Evolutionary conservation across 2,113 vertebrate species (phyloP).

Genomic region (Microtus ochrogaster): DNA sequence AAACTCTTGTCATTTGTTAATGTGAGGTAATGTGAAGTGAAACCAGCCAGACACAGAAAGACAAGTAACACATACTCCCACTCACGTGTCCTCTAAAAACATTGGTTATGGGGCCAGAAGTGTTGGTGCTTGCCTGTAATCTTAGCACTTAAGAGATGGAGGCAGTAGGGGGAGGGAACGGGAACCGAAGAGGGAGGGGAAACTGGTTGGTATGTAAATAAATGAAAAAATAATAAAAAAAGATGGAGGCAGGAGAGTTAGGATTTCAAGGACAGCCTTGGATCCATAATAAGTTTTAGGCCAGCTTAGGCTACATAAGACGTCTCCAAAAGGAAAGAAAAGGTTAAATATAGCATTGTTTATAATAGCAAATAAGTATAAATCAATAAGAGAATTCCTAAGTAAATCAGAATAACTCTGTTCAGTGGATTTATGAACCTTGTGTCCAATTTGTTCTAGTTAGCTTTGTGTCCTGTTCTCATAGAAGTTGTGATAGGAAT

Average conservation of each 20-base stretch:
- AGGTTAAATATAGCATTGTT: neutral
- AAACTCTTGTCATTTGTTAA: neutral
- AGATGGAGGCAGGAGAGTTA: neutral
- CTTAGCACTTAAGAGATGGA: neutral
- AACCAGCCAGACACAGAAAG: neutral
- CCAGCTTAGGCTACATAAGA: neutral
- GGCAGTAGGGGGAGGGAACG: too few relatives aligned
- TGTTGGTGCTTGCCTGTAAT: neutral
- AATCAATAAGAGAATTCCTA: slow-evolving; percentile 34
- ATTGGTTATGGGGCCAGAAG: too few relatives aligned
- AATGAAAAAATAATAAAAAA: too few relatives aligned
- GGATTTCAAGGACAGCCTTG: neutral
- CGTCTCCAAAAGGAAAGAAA: neutral
- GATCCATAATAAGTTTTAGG: neutral
- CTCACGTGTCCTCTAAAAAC: neutral
- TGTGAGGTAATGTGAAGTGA: neutral
- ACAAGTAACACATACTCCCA: neutral
- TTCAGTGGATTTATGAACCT: neutral
- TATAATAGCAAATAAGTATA: slow-evolving; percentile 41
- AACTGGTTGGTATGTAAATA: too few relatives aligned
- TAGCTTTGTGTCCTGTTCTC: neutral
- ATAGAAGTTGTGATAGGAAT: neutral
- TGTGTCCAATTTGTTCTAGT: neutral
- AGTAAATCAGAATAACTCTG: slow-evolving; percentile 34
- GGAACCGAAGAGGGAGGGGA: too few relatives aligned